A percentile compares a stretch with the other conserved stretches of the same genome.
Evolutionary conservation across 2,888 invertebrate species (phyloP).

Genomic region (Pocota personata): DNA sequence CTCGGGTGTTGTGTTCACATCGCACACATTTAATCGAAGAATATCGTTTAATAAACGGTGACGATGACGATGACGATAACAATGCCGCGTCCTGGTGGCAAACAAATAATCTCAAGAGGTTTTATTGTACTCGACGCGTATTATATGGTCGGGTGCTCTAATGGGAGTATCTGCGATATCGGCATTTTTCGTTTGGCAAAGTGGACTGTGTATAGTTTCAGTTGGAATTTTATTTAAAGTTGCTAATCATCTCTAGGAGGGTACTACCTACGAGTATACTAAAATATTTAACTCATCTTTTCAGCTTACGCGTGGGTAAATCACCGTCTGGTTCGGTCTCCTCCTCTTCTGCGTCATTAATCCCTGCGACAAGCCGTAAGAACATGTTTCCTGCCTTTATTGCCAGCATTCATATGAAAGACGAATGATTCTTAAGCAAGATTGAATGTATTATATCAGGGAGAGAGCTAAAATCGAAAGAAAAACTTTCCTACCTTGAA

Average conservation of each 20-base stretch:
- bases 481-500: slow-evolving; percentile 70
- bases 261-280: background rate
- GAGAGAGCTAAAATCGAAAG: slow-evolving; percentile 44
- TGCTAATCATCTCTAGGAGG: slow-evolving; percentile 16
- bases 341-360: slow-evolving; percentile 63
- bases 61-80: slow-evolving; percentile 56
- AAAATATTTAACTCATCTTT: slow-evolving; percentile 55
- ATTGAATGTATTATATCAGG: slow-evolving; percentile 62
- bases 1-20: slow-evolving; percentile 32
- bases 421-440: slow-evolving; percentile 66
- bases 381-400: slow-evolving; percentile 50
- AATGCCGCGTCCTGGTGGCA: slow-evolving; percentile 43
- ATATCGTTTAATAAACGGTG: slow-evolving; percentile 69
- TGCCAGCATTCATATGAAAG: slow-evolving; percentile 59
- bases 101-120: slow-evolving; percentile 65
- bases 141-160: background rate
- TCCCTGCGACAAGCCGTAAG: slow-evolving; percentile 59
- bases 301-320: slow-evolving; percentile 64
- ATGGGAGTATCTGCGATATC: slow-evolving; percentile 14
- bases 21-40: slow-evolving; percentile 55
- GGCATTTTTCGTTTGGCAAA: slow-evolving; percentile 10
- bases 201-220: background rate
- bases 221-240: background rate
- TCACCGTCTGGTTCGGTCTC: slow-evolving; percentile 62
- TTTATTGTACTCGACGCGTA: slow-evolving; percentile 40